phyloP scores from a whole-genome alignment of 2,888 invertebrate genomes.

The Epirrhoe tristata region DNA sequence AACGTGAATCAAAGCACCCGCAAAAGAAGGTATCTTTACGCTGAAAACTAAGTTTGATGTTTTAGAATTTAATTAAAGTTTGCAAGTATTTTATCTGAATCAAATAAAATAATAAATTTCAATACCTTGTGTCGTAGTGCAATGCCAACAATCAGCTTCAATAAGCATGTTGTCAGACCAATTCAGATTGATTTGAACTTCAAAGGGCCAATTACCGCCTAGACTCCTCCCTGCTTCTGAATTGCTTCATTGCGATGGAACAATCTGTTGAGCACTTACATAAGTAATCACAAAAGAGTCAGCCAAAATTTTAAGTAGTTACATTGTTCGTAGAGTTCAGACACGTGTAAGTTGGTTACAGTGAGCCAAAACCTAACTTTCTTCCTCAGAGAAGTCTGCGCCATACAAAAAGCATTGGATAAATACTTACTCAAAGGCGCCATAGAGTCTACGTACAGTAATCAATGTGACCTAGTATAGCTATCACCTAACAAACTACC shows the following conservation, averaged over 20 bases:
- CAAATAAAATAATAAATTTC: background rate
- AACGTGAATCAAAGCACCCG: too few species aligned
- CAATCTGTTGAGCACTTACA: background rate
- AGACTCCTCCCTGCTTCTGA: constrained; percentile 2
- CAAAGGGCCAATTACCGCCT: constrained; percentile 14
- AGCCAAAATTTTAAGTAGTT: background rate
- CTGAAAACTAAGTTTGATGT: too few species aligned
- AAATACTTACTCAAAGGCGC: too few species aligned
- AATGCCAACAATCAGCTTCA: constrained; percentile 26
- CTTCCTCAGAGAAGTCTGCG: constrained; percentile 11
- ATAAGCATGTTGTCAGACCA: constrained; percentile 16
- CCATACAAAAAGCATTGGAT: too few species aligned
- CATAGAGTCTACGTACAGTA: constrained; percentile 24
- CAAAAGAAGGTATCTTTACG: too few species aligned
- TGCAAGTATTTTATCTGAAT: too few species aligned
- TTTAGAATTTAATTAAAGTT: too few species aligned
- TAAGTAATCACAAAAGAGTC: background rate
- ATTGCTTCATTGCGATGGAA: constrained; percentile 8
- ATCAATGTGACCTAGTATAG: constrained; percentile 29
- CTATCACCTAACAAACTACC: constrained; percentile 10
- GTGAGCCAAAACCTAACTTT: constrained; percentile 10
- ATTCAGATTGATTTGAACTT: constrained; percentile 25
- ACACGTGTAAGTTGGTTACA: background rate
- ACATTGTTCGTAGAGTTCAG: background rate
- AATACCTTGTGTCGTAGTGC: constrained; percentile 2